A percentile compares a stretch with the other conserved stretches of the same genome.
These are phyloP conservation scores for Psilopsiagon aurifrons DNA, from an alignment of 2,113 vertebrate species.

Conservation along the genomic window DNA sequence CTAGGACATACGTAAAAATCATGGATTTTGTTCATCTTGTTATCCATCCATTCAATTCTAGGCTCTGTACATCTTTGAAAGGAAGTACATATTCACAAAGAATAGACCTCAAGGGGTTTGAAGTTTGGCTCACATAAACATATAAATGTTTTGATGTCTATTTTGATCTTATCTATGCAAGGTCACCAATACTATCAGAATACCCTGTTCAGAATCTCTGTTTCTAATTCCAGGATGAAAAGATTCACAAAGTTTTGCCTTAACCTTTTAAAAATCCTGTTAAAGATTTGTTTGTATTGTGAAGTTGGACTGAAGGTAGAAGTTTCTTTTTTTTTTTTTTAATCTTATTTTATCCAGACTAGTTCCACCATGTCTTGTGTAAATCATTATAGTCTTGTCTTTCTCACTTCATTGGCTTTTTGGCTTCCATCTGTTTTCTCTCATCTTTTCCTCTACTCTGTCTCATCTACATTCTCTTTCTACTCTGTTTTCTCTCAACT, in stretches of 20 bases:
- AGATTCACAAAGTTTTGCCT: background rate
- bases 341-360: slow-evolving; percentile 1
- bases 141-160: background rate
- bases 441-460: slow-evolving; percentile 45
- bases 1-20: background rate
- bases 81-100: background rate
- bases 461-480: slow-evolving; percentile 44
- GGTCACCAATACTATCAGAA: background rate
- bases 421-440: slow-evolving; percentile 62
- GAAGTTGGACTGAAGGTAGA: background rate
- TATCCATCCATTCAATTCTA: background rate
- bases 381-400: slow-evolving; percentile 52
- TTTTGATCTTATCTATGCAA: slow-evolving; percentile 4
- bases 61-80: background rate
- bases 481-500: slow-evolving; percentile 63
- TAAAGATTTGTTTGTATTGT: background rate
- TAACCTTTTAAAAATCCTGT: background rate
- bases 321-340: background rate
- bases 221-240: slow-evolving; percentile 33
- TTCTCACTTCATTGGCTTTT: slow-evolving; percentile 64
- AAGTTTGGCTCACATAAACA: background rate
- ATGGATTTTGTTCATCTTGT: background rate
- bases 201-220: background rate
- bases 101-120: background rate
- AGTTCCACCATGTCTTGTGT: background rate